Evolutionary conservation across 1,140 invertebrate species (phyloP).

Genomic region (Ericerus pela): DNA sequence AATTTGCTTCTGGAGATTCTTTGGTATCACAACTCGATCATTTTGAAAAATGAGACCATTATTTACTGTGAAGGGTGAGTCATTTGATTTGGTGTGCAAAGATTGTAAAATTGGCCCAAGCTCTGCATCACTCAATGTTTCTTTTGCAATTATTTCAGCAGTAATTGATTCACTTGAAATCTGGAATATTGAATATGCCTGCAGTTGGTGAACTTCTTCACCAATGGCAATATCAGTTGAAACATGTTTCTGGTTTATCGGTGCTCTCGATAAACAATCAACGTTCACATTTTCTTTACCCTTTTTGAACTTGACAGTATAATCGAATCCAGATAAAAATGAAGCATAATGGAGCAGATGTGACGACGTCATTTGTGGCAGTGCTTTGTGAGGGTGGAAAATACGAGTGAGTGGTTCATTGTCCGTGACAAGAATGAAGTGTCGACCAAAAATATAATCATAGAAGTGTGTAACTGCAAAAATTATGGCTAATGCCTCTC

Average conservation of each 20-base stretch:
- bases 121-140: neutral
- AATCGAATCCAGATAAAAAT: constrained; percentile 29
- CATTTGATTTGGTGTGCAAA: neutral
- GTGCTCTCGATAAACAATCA: constrained; percentile 17
- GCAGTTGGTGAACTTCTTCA: neutral
- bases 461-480: constrained; percentile 31
- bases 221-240: no score
- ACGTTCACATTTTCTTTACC: constrained; percentile 27
- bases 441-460: constrained; percentile 21
- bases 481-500: constrained; percentile 33
- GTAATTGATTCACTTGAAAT: neutral
- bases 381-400: constrained; percentile 27
- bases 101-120: constrained; percentile 1
- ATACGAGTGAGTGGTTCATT: constrained; percentile 29
- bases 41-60: constrained; percentile 14
- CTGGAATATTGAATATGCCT: neutral
- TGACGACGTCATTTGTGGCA: constrained; percentile 24
- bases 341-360: constrained; percentile 27
- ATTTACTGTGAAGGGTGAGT: constrained; percentile 1
- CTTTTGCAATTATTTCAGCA: neutral
- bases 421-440: constrained; percentile 16
- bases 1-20: constrained; percentile 2
- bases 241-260: no score
- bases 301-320: constrained; percentile 29
- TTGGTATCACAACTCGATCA: constrained; percentile 18